Conservation (phyloP, 2,113 vertebrate species). For the Jacana jacana region DNA sequence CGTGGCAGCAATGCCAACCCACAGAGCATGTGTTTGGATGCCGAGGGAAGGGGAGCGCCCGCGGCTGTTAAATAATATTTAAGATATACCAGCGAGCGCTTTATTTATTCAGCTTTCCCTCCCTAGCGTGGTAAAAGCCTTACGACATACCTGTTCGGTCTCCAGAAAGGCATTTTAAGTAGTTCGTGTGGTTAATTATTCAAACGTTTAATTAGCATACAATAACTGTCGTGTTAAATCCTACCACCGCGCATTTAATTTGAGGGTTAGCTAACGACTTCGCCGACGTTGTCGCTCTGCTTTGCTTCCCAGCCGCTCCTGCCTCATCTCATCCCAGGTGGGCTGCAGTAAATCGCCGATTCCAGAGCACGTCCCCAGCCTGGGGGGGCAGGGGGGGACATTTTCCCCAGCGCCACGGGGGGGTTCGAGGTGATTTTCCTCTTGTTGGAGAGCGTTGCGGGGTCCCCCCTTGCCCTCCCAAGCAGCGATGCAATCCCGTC, state of each 20-base stretch:
- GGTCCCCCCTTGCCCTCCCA: not conserved
- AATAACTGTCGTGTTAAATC: slow-evolving; percentile 59
- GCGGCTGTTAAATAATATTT: slow-evolving; percentile 23
- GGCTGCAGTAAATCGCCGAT: not conserved
- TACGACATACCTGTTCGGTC: slow-evolving; percentile 29
- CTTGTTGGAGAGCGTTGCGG: not conserved
- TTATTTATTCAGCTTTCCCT: slow-evolving; percentile 61
- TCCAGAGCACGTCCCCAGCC: not conserved
- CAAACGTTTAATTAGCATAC: slow-evolving; percentile 72
- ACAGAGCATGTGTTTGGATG: slow-evolving; percentile 28
- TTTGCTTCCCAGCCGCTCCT: not conserved
- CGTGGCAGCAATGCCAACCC: not conserved
- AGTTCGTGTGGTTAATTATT: slow-evolving; percentile 73
- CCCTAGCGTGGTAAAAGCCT: slow-evolving; percentile 27
- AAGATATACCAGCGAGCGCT: slow-evolving; percentile 59
- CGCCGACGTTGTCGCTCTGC: not conserved
- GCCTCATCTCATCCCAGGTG: not conserved
- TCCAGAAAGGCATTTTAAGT: slow-evolving; percentile 57
- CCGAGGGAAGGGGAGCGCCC: not conserved
- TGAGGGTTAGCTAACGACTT: slow-evolving; percentile 36
- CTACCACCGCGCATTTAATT: slow-evolving; percentile 32
- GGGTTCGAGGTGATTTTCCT: not conserved
- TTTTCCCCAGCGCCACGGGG: not conserved
- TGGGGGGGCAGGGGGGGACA: not conserved
- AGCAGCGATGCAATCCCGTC: not conserved